These are phyloP conservation scores for Mus spicilegus DNA, from an alignment of 2,113 vertebrate genomes.

Conservation along the genomic window DNA sequence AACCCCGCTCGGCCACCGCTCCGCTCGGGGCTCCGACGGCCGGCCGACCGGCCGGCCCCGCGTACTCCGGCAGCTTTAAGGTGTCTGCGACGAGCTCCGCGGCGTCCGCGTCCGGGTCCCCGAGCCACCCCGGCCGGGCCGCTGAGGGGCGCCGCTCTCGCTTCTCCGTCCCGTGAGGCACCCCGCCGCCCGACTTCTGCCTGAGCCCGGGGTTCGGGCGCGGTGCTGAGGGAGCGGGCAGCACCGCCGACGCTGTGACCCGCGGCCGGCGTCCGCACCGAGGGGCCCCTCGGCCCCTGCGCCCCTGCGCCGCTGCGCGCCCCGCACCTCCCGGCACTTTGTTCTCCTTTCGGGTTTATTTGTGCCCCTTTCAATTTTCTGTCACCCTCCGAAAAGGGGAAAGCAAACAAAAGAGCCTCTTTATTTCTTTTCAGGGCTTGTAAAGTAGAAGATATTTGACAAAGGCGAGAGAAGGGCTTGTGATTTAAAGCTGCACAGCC, in stretches of 20 bases:
- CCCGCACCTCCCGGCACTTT: constrained; percentile 88
- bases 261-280: not conserved
- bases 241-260: not conserved
- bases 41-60: not conserved
- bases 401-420: constrained; percentile 94
- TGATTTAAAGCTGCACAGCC: constrained; percentile 91
- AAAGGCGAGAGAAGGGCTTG: constrained; percentile 90
- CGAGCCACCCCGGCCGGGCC: not conserved
- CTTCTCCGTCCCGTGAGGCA: not conserved
- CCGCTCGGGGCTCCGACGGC: constrained; percentile 52
- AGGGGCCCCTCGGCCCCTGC: not conserved
- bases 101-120: not conserved
- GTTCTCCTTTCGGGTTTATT: constrained; percentile 93
- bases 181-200: not conserved
- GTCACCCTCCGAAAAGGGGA: constrained; percentile 88
- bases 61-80: not conserved
- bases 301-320: constrained; percentile 2
- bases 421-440: constrained; percentile 94
- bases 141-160: not conserved
- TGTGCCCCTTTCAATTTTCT: constrained; percentile 90
- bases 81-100: not conserved
- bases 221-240: not conserved
- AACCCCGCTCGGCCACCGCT: not conserved
- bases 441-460: constrained; percentile 95
- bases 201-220: not conserved